Base-by-base conservation (phyloP, 2,888 invertebrate species). In the Lepetodrilus schrolli region DNA sequence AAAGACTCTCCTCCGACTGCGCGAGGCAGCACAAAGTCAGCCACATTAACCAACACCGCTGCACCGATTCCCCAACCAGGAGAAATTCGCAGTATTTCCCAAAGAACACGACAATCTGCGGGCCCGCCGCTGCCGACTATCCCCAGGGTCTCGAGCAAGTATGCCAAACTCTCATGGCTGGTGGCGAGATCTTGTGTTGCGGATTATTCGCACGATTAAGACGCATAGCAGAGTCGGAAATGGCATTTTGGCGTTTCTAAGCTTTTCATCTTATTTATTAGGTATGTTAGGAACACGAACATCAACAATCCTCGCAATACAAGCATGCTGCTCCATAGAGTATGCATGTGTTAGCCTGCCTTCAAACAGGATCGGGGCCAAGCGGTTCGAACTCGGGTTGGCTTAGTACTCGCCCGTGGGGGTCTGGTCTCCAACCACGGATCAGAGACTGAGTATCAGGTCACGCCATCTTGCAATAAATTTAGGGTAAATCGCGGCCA, bases 181-280 rank as follows among this genome's bases (percentile, higher is more conserved):
- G 72, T 72, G 72, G 72, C 69, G 58, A 23, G 47, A 69, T 58
- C 47, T 72, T 72, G 48, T 68, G 72, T 75, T 58, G 72, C 75
- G 75, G 72, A 72, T 72, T 68, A 38, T 75, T 75, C 72, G 75
- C 75, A 75, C 75, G 75, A 72, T 75, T 75, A 75, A 68, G 49
- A 50, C 69, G 75, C 75, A 72, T 75, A 69, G 21, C 72, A 48
- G 37, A 20, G 65, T 68, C 65, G 43, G 21, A 23, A 20, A 23
- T 72, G 72, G 72, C 75, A 75, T 72, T 65, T 65, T 58, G 20
- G 51, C 49, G 36, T 51, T 37, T 68, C 75, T 58, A 21, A 58
- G 72, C 75, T 75, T 75, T 75, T 75, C 75, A 75, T 75, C 75
- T 75, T 75, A 72, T 48, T 75, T 75, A 75, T 72, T 72, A 47